Evolutionary conservation across 2,113 vertebrate species (phyloP).

Genomic region (Cryptomyrus ogoouensis): DNA sequence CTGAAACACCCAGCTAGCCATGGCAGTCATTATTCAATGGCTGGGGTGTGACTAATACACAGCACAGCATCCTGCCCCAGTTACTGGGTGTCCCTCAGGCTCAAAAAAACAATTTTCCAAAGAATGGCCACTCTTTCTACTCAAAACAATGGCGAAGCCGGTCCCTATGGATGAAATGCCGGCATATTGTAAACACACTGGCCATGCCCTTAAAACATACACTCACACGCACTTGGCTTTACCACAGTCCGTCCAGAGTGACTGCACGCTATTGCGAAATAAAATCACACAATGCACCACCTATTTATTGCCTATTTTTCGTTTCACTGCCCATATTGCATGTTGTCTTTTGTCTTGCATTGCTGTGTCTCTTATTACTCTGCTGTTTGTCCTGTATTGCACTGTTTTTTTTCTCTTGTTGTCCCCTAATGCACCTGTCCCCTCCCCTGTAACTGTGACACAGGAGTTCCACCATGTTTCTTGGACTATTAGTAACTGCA

Average conservation of each 20-base stretch:
- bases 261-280: neutral
- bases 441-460: neutral
- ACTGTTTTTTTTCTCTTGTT: neutral
- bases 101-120: neutral
- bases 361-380: neutral
- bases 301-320: neutral
- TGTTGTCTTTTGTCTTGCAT: neutral
- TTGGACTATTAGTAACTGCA: neutral
- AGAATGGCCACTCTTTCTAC: neutral
- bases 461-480: neutral
- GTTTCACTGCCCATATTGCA: neutral
- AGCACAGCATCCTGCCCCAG: neutral
- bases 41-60: neutral
- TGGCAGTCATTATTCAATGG: neutral
- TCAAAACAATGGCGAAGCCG: neutral
- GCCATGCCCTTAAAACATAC: neutral
- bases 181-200: neutral
- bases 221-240: neutral
- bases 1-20: neutral
- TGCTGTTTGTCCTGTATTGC: neutral
- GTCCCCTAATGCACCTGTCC: neutral
- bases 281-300: neutral
- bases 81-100: neutral
- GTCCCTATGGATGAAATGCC: neutral
- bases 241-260: neutral